Evolutionary conservation across 1,140 invertebrate genomes (phyloP), one percentile per base, ranked within the genome.

Genomic region (Diploscapter pachys): DNA sequence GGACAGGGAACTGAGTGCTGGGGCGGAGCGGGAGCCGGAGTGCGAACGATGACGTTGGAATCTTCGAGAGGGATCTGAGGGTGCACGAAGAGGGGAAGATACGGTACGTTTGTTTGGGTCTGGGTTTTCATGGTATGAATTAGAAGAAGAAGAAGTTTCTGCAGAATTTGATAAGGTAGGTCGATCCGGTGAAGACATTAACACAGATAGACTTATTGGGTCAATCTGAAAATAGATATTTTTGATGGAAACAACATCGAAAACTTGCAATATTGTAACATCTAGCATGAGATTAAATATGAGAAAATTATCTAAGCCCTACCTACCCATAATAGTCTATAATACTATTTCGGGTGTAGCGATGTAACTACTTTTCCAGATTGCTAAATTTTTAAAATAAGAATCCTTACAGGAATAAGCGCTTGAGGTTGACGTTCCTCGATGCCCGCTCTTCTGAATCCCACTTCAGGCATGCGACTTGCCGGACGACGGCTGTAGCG

Each of bases 1-100:
- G 56, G 54, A 55, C 57, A 57, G 67, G 13, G 73, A 69, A 74
- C 52, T 55, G 66, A 68, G 6, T 68, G 5, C 6, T 55, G 49
- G 6, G 50, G 52, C 5, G 57, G 53, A 31, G 66, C 5, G 9
- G 66, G 52, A 9, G 66, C 52, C 11, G 66, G 52, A 52, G 66
- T 55, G 66, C 52, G 52, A 54, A 68, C 11, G 11, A 52, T 55
- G 5, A 55, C 11, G 66, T 68, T 55, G 66, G 52, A 68, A 52
- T 50, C 52, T 68, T 6, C 66, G 9, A 9, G 66, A 55, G 6
- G 66, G 57, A 8, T 11, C 11, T 6, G 6, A 9, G 6, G 66
- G 57, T 8, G 63, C 13, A 31, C 63, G 63, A 68, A 52, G 5
- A 55, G n/a, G 66, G 53, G 52, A 31, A 31, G 31, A 31, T 31